Conservation (phyloP, 2,797 vertebrate genomes). For the Harpagifer antarcticus region DNA sequence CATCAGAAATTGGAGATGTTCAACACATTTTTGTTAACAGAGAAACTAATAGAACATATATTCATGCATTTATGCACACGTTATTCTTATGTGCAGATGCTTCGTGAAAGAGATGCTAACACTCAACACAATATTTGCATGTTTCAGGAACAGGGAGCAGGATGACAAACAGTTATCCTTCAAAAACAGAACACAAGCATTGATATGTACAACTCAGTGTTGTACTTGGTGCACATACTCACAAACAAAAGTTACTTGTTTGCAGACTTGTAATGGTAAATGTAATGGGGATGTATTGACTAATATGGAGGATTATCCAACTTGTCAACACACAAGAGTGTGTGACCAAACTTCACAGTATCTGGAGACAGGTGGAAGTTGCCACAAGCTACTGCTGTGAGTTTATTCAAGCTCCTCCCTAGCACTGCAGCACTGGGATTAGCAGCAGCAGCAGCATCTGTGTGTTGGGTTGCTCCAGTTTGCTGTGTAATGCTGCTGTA, state of each 20-base stretch:
- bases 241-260: slow-evolving; percentile 38
- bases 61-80: slow-evolving; percentile 4
- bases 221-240: slow-evolving; percentile 9
- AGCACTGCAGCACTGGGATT: slow-evolving; percentile 79
- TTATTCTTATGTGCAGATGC: slow-evolving; percentile 11
- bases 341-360: slow-evolving; percentile 63
- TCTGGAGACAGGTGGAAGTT: slow-evolving; percentile 64
- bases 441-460: slow-evolving; percentile 61
- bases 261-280: slow-evolving; percentile 35
- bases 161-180: not conserved
- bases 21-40: slow-evolving; percentile 43
- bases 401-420: slow-evolving; percentile 66
- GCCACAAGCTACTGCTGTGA: slow-evolving; percentile 67
- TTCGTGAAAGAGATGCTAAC: slow-evolving; percentile 3
- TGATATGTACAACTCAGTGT: not conserved
- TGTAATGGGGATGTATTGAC: slow-evolving; percentile 50
- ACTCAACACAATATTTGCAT: not conserved
- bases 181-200: not conserved
- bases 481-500: slow-evolving; percentile 51
- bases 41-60: slow-evolving; percentile 26
- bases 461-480: slow-evolving; percentile 57
- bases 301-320: slow-evolving; percentile 66
- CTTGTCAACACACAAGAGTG: slow-evolving; percentile 47
- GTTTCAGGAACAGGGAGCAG: not conserved
- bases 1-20: slow-evolving; percentile 57